phyloP scores from a whole-genome alignment of 2,113 vertebrate species.

The Aegithalos caudatus region DNA sequence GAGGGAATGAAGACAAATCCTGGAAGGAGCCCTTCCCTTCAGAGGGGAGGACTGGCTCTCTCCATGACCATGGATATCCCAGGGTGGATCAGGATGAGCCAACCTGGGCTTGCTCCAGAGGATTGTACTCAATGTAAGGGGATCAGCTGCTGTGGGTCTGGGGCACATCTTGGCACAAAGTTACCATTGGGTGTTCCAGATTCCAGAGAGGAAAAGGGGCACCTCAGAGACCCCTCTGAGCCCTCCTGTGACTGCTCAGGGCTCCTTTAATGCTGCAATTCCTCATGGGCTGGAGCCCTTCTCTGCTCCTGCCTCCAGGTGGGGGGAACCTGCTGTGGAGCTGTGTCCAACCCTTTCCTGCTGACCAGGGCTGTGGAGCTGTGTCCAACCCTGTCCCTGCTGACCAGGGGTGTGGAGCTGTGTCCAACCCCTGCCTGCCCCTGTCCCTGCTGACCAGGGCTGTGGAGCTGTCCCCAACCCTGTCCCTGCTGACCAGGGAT shows the following conservation, averaged over 20 bases:
- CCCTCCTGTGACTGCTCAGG: background rate
- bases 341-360: background rate
- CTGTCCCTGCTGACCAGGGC: background rate
- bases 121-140: accelerated
- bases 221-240: background rate
- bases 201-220: background rate
- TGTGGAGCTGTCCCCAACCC: no score
- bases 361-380: background rate
- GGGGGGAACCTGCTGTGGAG: background rate
- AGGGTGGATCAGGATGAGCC: no score
- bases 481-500: background rate
- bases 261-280: background rate
- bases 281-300: background rate
- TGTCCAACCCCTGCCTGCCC: background rate
- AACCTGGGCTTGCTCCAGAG: background rate
- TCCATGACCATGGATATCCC: background rate
- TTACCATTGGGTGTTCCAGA: background rate
- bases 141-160: background rate
- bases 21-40: background rate
- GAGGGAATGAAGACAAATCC: no score
- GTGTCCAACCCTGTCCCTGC: background rate
- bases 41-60: background rate
- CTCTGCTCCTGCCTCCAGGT: background rate
- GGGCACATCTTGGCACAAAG: background rate
- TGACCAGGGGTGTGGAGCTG: background rate